Conservation (phyloP, 2,113 vertebrate species). For the Triplophysa rosa region DNA sequence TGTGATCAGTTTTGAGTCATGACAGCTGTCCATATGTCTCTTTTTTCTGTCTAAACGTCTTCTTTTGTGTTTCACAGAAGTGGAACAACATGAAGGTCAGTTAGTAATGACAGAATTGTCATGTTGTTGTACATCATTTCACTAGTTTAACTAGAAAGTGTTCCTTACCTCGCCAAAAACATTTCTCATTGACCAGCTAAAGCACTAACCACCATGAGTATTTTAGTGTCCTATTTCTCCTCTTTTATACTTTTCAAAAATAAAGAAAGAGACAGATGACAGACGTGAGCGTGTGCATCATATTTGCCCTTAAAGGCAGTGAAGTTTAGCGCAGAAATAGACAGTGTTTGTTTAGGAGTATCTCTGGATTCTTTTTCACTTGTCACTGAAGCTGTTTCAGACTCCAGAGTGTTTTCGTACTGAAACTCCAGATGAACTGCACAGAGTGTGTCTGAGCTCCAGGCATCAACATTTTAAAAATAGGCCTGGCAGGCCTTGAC, state of each 20-base stretch:
- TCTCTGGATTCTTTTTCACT: constrained; percentile 38
- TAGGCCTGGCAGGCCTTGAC: constrained; percentile 54
- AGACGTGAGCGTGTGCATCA: constrained; percentile 14
- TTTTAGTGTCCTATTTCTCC: background rate
- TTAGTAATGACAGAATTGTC: too few species aligned
- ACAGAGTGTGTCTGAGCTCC: constrained; percentile 50
- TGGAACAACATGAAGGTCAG: too few species aligned
- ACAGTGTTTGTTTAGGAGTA: constrained; percentile 37
- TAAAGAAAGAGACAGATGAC: background rate
- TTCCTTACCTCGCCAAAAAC: background rate
- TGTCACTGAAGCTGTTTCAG: constrained; percentile 37
- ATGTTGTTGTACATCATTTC: too few species aligned
- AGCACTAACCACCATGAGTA: background rate
- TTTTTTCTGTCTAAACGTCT: too few species aligned
- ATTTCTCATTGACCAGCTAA: background rate
- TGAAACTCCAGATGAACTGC: constrained; percentile 54
- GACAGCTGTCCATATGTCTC: too few species aligned
- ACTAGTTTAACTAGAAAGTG: too few species aligned
- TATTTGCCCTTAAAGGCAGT: background rate
- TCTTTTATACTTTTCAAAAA: constrained; percentile 1
- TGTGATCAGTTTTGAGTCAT: background rate
- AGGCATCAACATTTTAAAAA: constrained; percentile 59
- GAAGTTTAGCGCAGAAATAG: constrained; percentile 21
- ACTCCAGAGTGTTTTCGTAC: constrained; percentile 42
- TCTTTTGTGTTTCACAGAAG: too few species aligned